Evolutionary conservation across 2,888 invertebrate genomes (phyloP).

Genomic region (Drosophila kambysellisi): DNA sequence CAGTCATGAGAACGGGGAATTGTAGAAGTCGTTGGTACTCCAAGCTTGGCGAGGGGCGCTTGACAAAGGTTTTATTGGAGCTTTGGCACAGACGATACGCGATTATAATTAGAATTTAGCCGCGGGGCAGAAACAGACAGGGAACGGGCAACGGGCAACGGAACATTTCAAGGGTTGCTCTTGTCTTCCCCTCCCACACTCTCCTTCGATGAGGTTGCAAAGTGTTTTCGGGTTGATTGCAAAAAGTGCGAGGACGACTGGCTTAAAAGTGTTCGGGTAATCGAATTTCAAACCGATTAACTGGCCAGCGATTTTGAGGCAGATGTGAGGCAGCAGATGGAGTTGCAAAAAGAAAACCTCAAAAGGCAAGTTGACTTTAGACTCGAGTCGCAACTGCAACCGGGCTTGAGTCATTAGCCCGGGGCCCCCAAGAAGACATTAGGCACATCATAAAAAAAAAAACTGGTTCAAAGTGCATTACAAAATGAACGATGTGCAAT

Average conservation of each 20-base stretch:
- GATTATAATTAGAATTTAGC: constrained; percentile 80
- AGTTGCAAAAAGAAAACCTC: background rate
- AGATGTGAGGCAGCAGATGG: constrained; percentile 4
- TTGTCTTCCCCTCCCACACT: constrained; percentile 1
- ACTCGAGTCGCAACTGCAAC: background rate
- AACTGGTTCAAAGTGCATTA: constrained; percentile 29
- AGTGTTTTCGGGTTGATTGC: constrained; percentile 56
- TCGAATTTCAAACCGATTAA: constrained; percentile 76
- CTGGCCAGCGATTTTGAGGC: constrained; percentile 33
- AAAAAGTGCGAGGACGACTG: constrained; percentile 32
- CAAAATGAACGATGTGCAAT: constrained; percentile 22
- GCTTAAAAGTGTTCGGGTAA: constrained; percentile 64
- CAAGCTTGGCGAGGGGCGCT: constrained; percentile 44
- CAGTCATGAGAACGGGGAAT: constrained; percentile 31
- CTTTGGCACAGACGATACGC: constrained; percentile 75
- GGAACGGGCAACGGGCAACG: constrained; percentile 18
- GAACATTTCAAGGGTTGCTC: constrained; percentile 58
- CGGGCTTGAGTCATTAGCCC: constrained; percentile 26
- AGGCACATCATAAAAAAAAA: constrained; percentile 19
- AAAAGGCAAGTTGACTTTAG: background rate
- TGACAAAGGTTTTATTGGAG: constrained; percentile 78
- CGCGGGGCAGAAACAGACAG: constrained; percentile 49
- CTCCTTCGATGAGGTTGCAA: constrained; percentile 56
- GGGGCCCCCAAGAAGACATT: constrained; percentile 36
- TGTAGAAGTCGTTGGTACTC: constrained; percentile 13